Percentiles rank a stretch among this genome's conserved stretches.
Evolutionary conservation across 2,888 invertebrate species (phyloP).

Genomic region (Zaprionus bogoriensis): DNA sequence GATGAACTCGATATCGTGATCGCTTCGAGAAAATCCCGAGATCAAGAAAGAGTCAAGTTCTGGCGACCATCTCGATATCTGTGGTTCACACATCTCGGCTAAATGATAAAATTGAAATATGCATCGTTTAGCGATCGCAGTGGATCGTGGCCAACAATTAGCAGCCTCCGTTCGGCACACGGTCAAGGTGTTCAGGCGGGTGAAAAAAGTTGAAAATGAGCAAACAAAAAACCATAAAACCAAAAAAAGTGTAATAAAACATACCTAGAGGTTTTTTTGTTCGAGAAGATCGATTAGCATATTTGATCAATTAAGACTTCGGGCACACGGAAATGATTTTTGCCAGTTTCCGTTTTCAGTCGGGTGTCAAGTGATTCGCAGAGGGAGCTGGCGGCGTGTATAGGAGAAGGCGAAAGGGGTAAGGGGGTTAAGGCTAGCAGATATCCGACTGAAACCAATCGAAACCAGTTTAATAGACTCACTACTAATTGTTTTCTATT

Average conservation of each 20-base stretch:
- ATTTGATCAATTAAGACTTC: background rate
- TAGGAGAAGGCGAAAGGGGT: too few species aligned
- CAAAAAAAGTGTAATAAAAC: background rate
- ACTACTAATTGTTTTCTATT: conserved; percentile 22
- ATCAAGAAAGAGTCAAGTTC: too few species aligned
- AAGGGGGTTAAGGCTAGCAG: background rate
- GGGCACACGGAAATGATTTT: conserved; percentile 28
- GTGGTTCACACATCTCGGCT: conserved; percentile 34
- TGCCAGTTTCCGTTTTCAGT: conserved; percentile 8
- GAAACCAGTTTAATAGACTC: conserved; percentile 8
- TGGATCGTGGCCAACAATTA: conserved; percentile 33
- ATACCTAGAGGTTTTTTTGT: background rate
- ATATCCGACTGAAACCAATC: background rate
- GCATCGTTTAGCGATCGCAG: conserved; percentile 2
- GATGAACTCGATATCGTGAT: background rate
- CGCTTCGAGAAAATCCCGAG: background rate
- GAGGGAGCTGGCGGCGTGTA: background rate
- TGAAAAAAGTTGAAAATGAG: background rate
- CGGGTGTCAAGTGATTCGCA: background rate
- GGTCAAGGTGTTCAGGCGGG: conserved; percentile 35
- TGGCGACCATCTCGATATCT: background rate
- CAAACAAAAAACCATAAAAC: background rate
- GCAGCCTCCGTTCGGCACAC: conserved; percentile 30
- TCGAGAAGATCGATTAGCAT: background rate
- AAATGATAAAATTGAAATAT: conserved; percentile 19